A percentile compares a stretch with the other conserved stretches of the same genome.
These are phyloP conservation scores for Nemotelus pantherinus DNA, from an alignment of 2,888 invertebrate species.

Conservation along the genomic window DNA sequence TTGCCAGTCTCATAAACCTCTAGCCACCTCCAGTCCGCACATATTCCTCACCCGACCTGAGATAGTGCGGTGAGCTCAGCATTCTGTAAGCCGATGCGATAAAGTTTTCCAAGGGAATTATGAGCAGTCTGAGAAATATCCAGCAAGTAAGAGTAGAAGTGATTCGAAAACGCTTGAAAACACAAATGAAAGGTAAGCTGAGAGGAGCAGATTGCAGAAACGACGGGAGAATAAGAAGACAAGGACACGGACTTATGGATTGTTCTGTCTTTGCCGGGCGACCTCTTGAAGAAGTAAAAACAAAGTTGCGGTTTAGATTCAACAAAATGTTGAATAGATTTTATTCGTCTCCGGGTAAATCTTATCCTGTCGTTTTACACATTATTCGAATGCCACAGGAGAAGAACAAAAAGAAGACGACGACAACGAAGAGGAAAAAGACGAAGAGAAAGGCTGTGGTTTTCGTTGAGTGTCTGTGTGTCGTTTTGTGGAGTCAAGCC, in stretches of 20 bases:
- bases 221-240: not conserved
- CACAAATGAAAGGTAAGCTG: not conserved
- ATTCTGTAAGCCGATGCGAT: constrained; percentile 33
- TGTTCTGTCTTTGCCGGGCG: not conserved
- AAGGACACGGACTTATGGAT: not conserved
- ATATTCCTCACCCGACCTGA: not conserved
- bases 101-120: constrained; percentile 46
- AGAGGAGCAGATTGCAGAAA: not conserved
- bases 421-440: not conserved
- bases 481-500: not conserved
- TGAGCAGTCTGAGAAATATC: constrained; percentile 33
- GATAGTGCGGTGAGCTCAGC: constrained; percentile 14
- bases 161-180: constrained; percentile 4
- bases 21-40: not conserved
- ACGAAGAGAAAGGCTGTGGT: not conserved
- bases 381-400: not conserved
- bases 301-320: constrained; percentile 41
- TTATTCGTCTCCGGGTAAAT: not conserved
- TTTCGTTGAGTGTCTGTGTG: not conserved
- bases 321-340: constrained; percentile 31
- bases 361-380: constrained; percentile 25
- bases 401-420: not conserved
- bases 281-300: constrained; percentile 18
- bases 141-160: constrained; percentile 22
- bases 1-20: not conserved